Percentiles rank a stretch among this genome's conserved stretches.
Conservation (phyloP, 2,797 vertebrate species). For the Mionectes olivaceus region DNA sequence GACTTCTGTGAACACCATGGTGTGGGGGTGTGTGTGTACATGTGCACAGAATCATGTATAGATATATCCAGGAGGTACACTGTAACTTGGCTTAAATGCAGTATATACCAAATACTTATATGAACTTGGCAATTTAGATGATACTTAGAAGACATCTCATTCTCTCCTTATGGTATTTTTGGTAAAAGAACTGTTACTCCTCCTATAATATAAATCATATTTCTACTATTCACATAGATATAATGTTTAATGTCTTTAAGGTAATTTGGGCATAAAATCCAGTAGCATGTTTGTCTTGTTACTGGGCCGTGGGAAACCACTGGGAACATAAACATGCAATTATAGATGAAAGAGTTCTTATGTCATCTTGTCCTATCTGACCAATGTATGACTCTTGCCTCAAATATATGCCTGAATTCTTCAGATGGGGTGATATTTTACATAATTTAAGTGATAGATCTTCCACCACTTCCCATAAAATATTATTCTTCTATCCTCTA, state of each 20-base stretch:
- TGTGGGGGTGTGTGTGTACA: not conserved
- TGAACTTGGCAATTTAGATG: not conserved
- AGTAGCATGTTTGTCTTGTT: not conserved
- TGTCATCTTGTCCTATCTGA: not conserved
- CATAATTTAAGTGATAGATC: not conserved
- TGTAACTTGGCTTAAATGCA: not conserved
- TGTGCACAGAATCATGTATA: not conserved
- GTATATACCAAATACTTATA: not conserved
- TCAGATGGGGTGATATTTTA: not conserved
- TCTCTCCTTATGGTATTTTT: not conserved
- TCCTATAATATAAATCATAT: not conserved
- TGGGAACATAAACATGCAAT: not conserved
- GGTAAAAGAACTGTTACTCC: not conserved
- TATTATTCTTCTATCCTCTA: not conserved
- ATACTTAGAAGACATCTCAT: not conserved
- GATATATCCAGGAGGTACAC: not conserved
- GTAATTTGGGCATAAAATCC: not conserved
- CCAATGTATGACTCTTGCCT: not conserved
- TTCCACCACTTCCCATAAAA: not conserved
- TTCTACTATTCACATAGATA: not conserved
- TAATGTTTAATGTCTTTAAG: not conserved
- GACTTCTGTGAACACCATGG: not conserved
- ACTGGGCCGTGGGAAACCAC: not conserved
- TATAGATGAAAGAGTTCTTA: not conserved
- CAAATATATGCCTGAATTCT: not conserved